Percentiles rank a stretch among this genome's conserved stretches.
These are phyloP conservation scores for Drosophila borealis DNA, from an alignment of 2,888 invertebrate species.

Conservation along the genomic window DNA sequence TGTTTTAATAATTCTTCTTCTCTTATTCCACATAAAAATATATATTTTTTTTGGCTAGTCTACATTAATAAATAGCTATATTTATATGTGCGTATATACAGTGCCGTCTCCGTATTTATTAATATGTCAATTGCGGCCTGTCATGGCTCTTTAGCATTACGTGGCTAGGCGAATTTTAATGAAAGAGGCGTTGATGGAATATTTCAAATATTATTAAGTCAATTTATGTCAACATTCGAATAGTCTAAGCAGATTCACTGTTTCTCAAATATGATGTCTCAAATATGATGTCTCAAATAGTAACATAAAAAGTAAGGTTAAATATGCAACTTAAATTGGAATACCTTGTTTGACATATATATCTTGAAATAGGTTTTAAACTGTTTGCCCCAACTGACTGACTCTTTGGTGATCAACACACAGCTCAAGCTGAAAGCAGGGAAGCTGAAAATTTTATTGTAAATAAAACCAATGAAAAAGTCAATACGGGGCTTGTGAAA, in stretches of 20 bases:
- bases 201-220: constrained; percentile 36
- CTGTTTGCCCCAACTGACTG: too few species aligned
- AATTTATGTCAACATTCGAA: constrained; percentile 11
- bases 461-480: too few species aligned
- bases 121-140: constrained; percentile 63
- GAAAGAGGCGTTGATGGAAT: constrained; percentile 68
- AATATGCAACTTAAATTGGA: too few species aligned
- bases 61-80: constrained; percentile 7
- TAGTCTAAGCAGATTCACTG: constrained; percentile 14
- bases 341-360: not conserved
- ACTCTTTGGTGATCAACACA: too few species aligned
- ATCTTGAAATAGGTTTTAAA: not conserved
- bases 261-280: not conserved
- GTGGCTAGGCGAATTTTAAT: constrained; percentile 51
- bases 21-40: not conserved
- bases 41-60: not conserved
- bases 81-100: constrained; percentile 1
- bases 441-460: too few species aligned
- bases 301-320: too few species aligned
- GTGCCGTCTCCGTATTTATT: constrained; percentile 28
- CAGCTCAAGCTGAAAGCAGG: too few species aligned
- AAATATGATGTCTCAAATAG: too few species aligned
- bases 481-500: too few species aligned
- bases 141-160: constrained; percentile 52
- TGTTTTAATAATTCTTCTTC: constrained; percentile 34